Evolutionary conservation across 2,797 vertebrate species (phyloP), one percentile per base, ranked within the genome.

Genomic region (Cyprinella venusta): DNA sequence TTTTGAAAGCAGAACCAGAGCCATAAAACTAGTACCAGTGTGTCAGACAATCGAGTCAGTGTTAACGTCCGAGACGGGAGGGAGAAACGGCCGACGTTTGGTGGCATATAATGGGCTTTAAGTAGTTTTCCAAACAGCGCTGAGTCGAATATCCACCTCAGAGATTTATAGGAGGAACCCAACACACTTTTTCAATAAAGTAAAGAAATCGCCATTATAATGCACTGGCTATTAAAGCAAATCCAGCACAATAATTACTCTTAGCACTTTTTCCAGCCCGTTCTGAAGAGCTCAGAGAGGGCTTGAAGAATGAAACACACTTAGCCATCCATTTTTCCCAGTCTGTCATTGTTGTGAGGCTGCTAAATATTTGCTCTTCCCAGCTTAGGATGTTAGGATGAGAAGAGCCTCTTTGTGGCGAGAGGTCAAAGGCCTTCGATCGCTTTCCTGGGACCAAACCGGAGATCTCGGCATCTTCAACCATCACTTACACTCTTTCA

Each of bases 321-420:
- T 87, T 89, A 92, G 93, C 93, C 88, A 92, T 94, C 91, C 91
- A 93, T 94, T 95, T 94, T 91, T 91, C 91, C 88, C 56, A 84
- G 90, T 92, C 70, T 83, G 85, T 93, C 93, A 95, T 95, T 97
- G 95, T 96, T 93, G 91, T 90, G 86, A 84, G 90, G 87, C 91
- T 92, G 94, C 94, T 95, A 96, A 96, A 97, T 96, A 95, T 96
- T 95, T 96, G 96, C 94, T 95, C 94, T 96, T 97, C 95, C 95
- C 96, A 96, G 95, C 93, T 94, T 88, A 90, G 89, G 88, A 87
- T 91, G 91, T 77, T 86, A 88, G 91, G 90, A 91, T 84, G 87
- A 91, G 12, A 0, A 68, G 24, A 68, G 67, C 89, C 88, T 65
- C 92, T 94, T 92, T 92, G 92, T 91, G 88, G 89, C 88, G 87